phyloP scores from a whole-genome alignment of 2,888 invertebrate genomes.

The Taphrorychus bicolor region DNA sequence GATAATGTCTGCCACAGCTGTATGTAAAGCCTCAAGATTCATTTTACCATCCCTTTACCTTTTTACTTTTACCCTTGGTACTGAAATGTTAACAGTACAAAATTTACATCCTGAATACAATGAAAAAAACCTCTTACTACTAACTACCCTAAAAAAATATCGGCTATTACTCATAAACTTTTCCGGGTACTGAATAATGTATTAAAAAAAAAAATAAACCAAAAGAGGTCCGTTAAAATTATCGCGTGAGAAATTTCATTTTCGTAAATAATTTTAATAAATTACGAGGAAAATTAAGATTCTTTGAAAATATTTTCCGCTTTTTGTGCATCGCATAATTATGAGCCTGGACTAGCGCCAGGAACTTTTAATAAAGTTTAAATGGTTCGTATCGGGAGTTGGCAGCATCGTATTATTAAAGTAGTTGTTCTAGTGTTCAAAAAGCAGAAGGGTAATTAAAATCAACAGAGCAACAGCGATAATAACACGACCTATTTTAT shows the following conservation, averaged over 20 bases:
- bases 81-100: no score
- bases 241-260: neutral
- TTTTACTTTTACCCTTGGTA: no score
- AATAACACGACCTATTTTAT: no score
- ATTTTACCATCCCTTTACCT: no score
- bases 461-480: no score
- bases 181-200: neutral
- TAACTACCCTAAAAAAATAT: neutral
- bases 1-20: no score
- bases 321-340: slow-evolving; percentile 2
- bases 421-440: slow-evolving; percentile 5
- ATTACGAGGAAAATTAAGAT: slow-evolving; percentile 8
- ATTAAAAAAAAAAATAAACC: neutral
- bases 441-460: neutral
- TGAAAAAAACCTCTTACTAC: no score
- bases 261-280: slow-evolving; percentile 7
- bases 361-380: slow-evolving; percentile 22
- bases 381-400: slow-evolving; percentile 12
- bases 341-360: neutral
- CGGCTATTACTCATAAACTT: neutral
- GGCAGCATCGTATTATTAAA: slow-evolving; percentile 12
- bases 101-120: no score
- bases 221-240: neutral
- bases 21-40: no score
- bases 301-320: slow-evolving; percentile 1